phyloP scores from a whole-genome alignment of 2,113 vertebrate species.

The Saiga tatarica region DNA sequence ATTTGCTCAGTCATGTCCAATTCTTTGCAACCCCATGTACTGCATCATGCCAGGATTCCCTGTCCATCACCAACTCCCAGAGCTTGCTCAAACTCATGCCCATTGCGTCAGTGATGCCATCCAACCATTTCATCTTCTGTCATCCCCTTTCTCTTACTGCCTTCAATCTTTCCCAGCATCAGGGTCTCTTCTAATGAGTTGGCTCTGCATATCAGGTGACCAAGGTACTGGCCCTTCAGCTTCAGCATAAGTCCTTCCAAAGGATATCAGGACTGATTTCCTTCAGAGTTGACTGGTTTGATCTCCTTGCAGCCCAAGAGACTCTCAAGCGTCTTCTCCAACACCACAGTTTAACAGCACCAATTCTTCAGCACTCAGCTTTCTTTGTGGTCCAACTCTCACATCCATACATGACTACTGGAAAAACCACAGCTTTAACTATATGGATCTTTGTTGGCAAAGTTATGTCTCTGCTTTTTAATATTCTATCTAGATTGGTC shows the following conservation, averaged over 20 bases:
- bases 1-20: background rate
- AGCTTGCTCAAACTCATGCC: background rate
- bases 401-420: background rate
- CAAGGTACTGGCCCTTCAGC: background rate
- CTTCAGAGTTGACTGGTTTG: background rate
- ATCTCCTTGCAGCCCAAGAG: background rate
- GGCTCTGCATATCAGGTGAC: background rate
- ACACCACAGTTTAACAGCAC: background rate
- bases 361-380: background rate
- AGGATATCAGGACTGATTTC: background rate
- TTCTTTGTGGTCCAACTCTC: background rate
- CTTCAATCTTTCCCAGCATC: background rate
- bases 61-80: background rate
- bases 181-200: background rate
- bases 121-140: background rate
- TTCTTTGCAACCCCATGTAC: background rate
- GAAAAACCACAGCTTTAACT: background rate
- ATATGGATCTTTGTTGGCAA: background rate
- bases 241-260: background rate
- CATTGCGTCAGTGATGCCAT: background rate
- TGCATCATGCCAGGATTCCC: background rate
- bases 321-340: background rate
- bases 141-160: background rate
- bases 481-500: background rate
- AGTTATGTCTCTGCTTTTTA: background rate